phyloP scores from a whole-genome alignment of 2,113 vertebrate species.

The Ginglymostoma cirratum region DNA sequence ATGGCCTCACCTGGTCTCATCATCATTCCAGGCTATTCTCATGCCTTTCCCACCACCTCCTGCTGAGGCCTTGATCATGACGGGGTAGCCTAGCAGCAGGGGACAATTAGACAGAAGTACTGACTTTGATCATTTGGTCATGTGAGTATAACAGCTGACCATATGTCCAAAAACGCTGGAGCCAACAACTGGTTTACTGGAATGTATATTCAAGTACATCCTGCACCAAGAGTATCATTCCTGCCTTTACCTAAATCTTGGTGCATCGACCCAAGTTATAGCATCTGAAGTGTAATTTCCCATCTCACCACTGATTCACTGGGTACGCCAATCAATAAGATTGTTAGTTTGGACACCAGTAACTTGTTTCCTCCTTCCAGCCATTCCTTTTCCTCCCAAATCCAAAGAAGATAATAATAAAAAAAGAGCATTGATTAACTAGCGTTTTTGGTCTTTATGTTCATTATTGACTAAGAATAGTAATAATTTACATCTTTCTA shows the following conservation, averaged over 20 bases:
- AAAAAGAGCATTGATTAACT: neutral
- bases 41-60: conserved; percentile 98
- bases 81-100: conserved; percentile 94
- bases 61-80: conserved; percentile 99
- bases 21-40: conserved; percentile 94
- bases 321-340: neutral
- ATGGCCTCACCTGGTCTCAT: conserved; percentile 87
- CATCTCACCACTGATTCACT: too few species aligned
- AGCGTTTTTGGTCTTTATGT: neutral
- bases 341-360: neutral
- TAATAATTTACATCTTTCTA: neutral
- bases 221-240: conserved; percentile 38
- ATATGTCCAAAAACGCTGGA: conserved; percentile 72
- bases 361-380: neutral
- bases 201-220: conserved; percentile 45
- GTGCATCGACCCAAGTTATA: neutral
- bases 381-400: neutral
- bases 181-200: conserved; percentile 64
- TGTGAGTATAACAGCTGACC: conserved; percentile 85
- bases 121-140: conserved; percentile 84
- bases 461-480: neutral
- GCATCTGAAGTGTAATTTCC: neutral
- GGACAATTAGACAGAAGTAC: conserved; percentile 83
- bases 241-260: neutral
- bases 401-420: neutral